Evolutionary conservation across 2,888 invertebrate species (phyloP), one percentile per base, ranked within the genome.

Genomic region (Aleiodes leptofemur): DNA sequence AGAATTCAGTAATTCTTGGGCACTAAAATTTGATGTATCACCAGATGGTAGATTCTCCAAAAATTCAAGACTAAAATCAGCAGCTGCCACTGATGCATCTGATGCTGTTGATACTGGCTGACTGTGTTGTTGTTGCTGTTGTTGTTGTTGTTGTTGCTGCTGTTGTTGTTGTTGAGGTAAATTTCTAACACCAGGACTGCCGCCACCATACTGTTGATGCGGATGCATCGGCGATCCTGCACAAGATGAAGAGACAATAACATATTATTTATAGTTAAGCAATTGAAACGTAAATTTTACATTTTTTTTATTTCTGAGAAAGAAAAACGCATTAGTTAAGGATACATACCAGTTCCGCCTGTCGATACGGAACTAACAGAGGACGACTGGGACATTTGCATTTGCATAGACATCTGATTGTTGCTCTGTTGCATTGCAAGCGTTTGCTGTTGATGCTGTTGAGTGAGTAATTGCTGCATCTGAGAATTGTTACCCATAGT

Each of bases 41-140:
- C 93, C 92, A 82, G 94, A 91, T 73, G 94, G 94, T 89, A 96
- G 92, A 90, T 94, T 95, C 89, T 96, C 96, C 78, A 96, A 92
- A 91, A 96, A 96, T 91, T 96, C 96, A 83, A 96, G 92, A 89
- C 93, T 94, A 90, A 96, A 95, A 90, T 96, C 95, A 6, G 90
- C 87, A 4, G 87, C 86, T 66, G 86, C 82, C 29, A 87, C 87
- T 76, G 86, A 86, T 55, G 85, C 84, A 73, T 89, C 87, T 14
- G 78, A 80, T 14, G 82, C 82, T 66, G 85, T 83, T 31, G 84
- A 81, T 14, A 84, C 80, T 57, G 86, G 82, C 86, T 84, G 85
- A 56, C 56, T 80, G 75, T 79, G 82, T 84, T 43, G 84, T 70
- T 81, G 83, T 7, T 81, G 83, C 6, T 82, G 81, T 43, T 85